Conservation (phyloP, 2,113 vertebrate species). For the Blennius ocellaris region DNA sequence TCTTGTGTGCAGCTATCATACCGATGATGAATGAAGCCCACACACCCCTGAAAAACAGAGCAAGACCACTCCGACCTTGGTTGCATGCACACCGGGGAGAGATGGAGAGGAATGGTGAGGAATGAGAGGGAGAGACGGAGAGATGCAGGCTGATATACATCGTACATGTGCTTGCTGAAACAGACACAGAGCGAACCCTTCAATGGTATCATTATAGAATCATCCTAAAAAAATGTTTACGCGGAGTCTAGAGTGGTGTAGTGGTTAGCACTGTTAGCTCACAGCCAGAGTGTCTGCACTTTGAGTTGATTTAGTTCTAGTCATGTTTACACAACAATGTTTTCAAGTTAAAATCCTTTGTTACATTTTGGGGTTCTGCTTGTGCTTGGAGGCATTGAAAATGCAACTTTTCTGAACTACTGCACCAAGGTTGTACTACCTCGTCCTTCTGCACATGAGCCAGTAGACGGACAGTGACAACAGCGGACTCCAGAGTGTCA, state of each 20-base stretch:
- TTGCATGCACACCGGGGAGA: conserved; percentile 64
- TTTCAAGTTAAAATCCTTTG: too few species aligned
- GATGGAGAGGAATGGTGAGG: conserved; percentile 16
- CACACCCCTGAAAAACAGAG: conserved; percentile 73
- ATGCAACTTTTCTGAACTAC: too few species aligned
- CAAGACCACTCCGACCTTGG: conserved; percentile 74
- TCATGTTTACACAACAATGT: too few species aligned
- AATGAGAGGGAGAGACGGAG: not conserved
- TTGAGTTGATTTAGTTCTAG: too few species aligned
- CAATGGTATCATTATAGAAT: conserved; percentile 16
- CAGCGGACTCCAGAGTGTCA: too few species aligned
- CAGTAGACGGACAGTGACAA: too few species aligned
- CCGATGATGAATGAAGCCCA: conserved; percentile 80
- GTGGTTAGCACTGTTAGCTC: not conserved
- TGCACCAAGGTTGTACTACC: too few species aligned
- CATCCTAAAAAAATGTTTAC: not conserved
- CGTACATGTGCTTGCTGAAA: conserved; percentile 51
- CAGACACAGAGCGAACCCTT: conserved; percentile 38
- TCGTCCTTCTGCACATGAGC: too few species aligned
- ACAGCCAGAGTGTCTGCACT: too few species aligned
- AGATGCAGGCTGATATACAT: conserved; percentile 30
- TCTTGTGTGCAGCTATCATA: conserved; percentile 60
- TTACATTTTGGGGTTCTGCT: too few species aligned
- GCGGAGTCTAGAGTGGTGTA: not conserved
- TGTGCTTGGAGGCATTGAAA: too few species aligned